Base-by-base conservation (phyloP, 2,888 invertebrate genomes). In the Lithophane ornitopus region DNA sequence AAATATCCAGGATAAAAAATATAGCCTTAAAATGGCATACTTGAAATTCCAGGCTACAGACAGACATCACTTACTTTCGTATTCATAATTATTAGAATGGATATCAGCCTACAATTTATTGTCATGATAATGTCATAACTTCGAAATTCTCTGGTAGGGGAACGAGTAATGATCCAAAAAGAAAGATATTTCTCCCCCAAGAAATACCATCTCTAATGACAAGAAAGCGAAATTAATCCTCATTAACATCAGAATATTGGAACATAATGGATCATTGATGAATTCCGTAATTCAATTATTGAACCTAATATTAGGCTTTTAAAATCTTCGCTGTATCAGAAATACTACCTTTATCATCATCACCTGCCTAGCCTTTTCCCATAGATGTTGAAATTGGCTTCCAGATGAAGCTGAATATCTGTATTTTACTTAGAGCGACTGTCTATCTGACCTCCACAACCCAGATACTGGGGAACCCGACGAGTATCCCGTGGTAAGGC, bases 151-250 rank as follows among this genome's bases (percentile, higher is more conserved):
- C 49, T 19, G 19, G 49, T 8, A 19, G 19, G 19, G 6, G 7
- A 49, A 70, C 26, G 28, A 70, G 28, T n/a, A 70, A 72, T 70
- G n/a, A 49, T 28, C 14, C 34, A 49, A 11, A 52, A 79, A 77
- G 34, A 2, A 34, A 46, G 3, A 44, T n/a, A 78, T 70, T 34
- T n/a, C 14, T 14, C 0, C 14, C 11, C 4, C 11, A 26, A 28
- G 44, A 46, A 62, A 58, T 28, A 44, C 39, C 41, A 28, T 1
- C 44, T 9, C 3, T 44, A 59, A 52, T 61, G 52, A 54, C 44
- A 34, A 44, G 22, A 46, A 34, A 11, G n/a, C 46, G n/a, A 62
- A 68, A 68, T 76, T 3, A 52, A 49, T 44, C 12, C 56, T 39
- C 54, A 67, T 72, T 72, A 49, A 28, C n/a, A 52, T 65, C 46